Evolutionary conservation across 2,113 vertebrate species (phyloP).

Genomic region (Oryzias celebensis): DNA sequence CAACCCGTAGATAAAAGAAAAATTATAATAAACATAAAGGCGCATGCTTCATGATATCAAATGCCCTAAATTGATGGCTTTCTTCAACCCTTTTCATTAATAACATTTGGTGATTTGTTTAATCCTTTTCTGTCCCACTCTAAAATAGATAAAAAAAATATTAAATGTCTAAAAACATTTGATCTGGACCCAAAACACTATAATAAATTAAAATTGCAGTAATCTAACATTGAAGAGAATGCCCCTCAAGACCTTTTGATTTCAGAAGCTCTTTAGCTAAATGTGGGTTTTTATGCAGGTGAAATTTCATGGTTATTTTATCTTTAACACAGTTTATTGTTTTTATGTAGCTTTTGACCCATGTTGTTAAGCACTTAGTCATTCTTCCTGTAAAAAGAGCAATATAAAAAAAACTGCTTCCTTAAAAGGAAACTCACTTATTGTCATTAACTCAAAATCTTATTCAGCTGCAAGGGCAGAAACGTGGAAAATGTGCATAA

Average conservation of each 20-base stretch:
- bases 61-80: neutral
- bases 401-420: too few species aligned
- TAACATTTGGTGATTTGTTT: neutral
- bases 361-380: too few species aligned
- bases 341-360: too few species aligned
- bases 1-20: neutral
- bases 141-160: neutral
- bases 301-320: too few species aligned
- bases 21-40: neutral
- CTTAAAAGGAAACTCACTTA: conserved; percentile 13
- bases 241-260: too few species aligned
- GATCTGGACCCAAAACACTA: conserved; percentile 43
- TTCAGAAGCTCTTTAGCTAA: too few species aligned
- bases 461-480: conserved; percentile 22
- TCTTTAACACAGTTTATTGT: too few species aligned
- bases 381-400: too few species aligned
- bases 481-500: neutral
- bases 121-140: neutral
- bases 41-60: neutral
- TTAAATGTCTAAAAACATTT: neutral
- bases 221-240: conserved; percentile 16
- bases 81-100: neutral
- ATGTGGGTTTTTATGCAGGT: too few species aligned
- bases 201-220: conserved; percentile 48
- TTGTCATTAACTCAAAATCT: conserved; percentile 12